phyloP scores from a whole-genome alignment of 1,140 invertebrate genomes.

The Hydropsyche tenuis region DNA sequence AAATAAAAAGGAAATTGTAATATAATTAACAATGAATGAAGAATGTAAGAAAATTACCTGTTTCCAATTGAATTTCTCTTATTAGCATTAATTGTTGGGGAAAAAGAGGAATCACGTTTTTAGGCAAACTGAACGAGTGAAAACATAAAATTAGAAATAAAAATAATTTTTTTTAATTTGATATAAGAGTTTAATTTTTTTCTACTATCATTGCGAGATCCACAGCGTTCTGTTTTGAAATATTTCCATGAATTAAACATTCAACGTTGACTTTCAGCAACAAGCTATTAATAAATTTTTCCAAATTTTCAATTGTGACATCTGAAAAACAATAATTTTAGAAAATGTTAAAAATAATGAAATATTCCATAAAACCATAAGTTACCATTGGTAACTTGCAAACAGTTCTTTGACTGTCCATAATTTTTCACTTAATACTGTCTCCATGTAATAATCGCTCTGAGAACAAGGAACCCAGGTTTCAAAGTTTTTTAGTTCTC shows the following conservation, averaged over 20 bases:
- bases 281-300: conserved; percentile 77
- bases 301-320: conserved; percentile 75
- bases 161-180: background rate
- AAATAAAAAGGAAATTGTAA: conserved; percentile 37
- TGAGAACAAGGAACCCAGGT: conserved; percentile 94
- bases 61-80: conserved; percentile 84
- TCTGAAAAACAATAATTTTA: too few species aligned
- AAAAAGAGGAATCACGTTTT: too few species aligned
- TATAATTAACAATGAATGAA: conserved; percentile 13
- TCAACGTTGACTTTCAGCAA: conserved; percentile 84
- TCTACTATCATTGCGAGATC: conserved; percentile 76
- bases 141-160: conserved; percentile 53
- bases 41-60: conserved; percentile 64
- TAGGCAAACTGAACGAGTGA: background rate
- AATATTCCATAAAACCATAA: too few species aligned
- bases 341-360: too few species aligned
- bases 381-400: conserved; percentile 79
- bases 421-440: conserved; percentile 81
- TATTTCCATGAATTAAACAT: conserved; percentile 85
- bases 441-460: conserved; percentile 84
- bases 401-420: conserved; percentile 90
- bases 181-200: conserved; percentile 63
- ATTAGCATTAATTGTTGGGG: conserved; percentile 72
- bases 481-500: conserved; percentile 81
- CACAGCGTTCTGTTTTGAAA: conserved; percentile 72